Evolutionary conservation across 2,888 invertebrate species (phyloP), one percentile per base, ranked within the genome.

Genomic region (Eurytoma adleriae): DNA sequence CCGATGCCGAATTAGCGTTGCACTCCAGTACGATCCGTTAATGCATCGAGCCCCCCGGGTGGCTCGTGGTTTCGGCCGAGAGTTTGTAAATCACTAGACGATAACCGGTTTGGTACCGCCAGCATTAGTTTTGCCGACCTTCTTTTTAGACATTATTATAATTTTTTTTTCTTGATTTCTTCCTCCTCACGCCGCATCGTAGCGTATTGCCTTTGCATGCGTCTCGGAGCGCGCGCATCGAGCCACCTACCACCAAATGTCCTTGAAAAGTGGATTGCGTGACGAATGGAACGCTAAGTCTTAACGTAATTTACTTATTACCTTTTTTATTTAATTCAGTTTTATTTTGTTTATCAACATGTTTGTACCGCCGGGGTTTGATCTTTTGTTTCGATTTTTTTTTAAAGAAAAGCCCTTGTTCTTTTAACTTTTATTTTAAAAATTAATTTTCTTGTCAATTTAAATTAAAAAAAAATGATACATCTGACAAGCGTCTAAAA

Each of bases 361-460:
- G 40, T 40, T 78, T 85, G 84, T 84, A 76, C 83, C 83, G 83
- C 77, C 80, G 82, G 84, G 77, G 81, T 82, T 82, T 72, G 80
- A 83, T 81, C 70, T 66, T 70, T 40, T 30, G 79, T 74, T 67
- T 78, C 72, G 61, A 54, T 50, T 72, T 73, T 56, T 67, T 74
- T 78, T 57, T 50, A 52, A 40, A 40, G 40, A 75, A 67, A 82
- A 78, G 69, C 74, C 66, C 67, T 40, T 67, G 30, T 40, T 40
- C 40, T 40, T 40, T 40, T 40, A 40, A 5, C 40, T 40, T 40
- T 40, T 40, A 10, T 10, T 40, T 40, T 40, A 10, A 40, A 40
- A 40, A 40, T 40, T 40, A 40, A 40, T 40, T 40, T 40, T 40
- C 40, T 40, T 40, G 40, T 40, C 7, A 40, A 7, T 40, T 40